Evolutionary conservation across 2,113 vertebrate genomes (phyloP), one percentile per base, ranked within the genome.

Genomic region (Penelope pileata): DNA sequence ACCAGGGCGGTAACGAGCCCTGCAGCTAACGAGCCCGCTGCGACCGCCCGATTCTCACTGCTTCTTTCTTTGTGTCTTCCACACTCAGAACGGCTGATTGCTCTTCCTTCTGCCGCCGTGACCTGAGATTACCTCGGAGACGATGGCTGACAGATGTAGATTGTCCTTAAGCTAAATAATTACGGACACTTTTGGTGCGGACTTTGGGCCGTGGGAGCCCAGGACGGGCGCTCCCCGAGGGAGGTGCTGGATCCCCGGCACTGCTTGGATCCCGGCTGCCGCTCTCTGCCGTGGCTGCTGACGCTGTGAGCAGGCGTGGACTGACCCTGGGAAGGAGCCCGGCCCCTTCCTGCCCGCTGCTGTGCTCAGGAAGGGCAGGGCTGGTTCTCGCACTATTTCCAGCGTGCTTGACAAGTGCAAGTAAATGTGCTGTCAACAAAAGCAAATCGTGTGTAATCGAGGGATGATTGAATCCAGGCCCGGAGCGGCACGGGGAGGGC

Each of bases 21-120:
- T 48, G 78, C 12, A 63, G 75, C 2, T 70, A 21, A 67, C 0
- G 0, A 67, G 43, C 83, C 86, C 86, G 51, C 84, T 72, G n/a
- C 6, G 5, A 91, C 87, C 84, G 0, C 3, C 85, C 78, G 40
- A 93, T 95, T 94, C 95, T 97, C 81, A 94, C 95, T 94, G 95
- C 93, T 77, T 96, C 76, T 96, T 95, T 94, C 94, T 96, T 96
- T 88, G 95, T 94, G 96, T 94, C 94, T 96, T 96, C 96, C 96
- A 93, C 95, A 90, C 95, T 95, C 95, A 94, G 92, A 95, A 93
- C 17, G 83, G 88, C 96, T 96, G 95, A 94, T 93, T 95, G 60
- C 94, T 90, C 88, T 94, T 90, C 88, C 95, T 91, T 83, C 92
- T 93, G 92, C 24, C 88, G 91, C 92, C 69, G 43, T 86, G 91